A percentile compares a stretch with the other conserved stretches of the same genome.
phyloP scores from a whole-genome alignment of 2,888 invertebrate genomes.

The Quadroppia sp. region DNA sequence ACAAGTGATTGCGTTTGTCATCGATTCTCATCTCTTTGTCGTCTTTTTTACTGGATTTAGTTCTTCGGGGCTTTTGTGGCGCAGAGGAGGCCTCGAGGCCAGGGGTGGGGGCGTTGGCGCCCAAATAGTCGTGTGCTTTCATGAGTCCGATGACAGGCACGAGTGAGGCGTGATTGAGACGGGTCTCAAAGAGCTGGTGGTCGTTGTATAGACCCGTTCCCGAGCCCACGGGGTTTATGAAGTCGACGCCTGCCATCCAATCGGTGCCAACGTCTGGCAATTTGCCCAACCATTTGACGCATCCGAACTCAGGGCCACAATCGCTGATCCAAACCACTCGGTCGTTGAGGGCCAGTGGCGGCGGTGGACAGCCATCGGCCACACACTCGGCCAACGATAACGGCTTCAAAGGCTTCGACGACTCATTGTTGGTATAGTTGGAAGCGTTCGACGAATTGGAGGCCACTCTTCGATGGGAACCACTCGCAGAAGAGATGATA shows the following conservation, averaged over 20 bases:
- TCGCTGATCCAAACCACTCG: conserved; percentile 58
- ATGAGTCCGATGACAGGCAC: conserved; percentile 57
- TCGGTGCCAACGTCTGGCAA: conserved; percentile 53
- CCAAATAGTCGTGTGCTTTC: conserved; percentile 54
- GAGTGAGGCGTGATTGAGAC: conserved; percentile 56
- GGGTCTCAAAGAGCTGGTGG: conserved; percentile 55
- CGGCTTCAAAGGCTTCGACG: conserved; percentile 18
- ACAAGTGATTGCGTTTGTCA: conserved; percentile 1
- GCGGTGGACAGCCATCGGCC: conserved; percentile 42
- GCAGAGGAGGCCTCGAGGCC: not conserved
- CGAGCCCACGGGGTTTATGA: conserved; percentile 58
- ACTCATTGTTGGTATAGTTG: not conserved
- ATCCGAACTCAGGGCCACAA: conserved; percentile 56
- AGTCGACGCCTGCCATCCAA: conserved; percentile 59
- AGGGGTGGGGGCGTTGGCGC: conserved; percentile 9
- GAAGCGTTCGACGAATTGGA: conserved; percentile 29
- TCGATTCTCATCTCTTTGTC: not conserved
- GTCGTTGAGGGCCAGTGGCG: conserved; percentile 54
- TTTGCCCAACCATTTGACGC: conserved; percentile 58
- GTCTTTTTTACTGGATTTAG: conserved; percentile 35
- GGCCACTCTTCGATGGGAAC: conserved; percentile 26
- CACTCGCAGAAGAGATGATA: conserved; percentile 12
- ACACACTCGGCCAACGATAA: conserved; percentile 35
- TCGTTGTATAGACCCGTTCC: conserved; percentile 58
- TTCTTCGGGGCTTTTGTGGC: conserved; percentile 42